Evolutionary conservation across 2,113 vertebrate genomes (phyloP).

Genomic region (Ophiodon elongatus): DNA sequence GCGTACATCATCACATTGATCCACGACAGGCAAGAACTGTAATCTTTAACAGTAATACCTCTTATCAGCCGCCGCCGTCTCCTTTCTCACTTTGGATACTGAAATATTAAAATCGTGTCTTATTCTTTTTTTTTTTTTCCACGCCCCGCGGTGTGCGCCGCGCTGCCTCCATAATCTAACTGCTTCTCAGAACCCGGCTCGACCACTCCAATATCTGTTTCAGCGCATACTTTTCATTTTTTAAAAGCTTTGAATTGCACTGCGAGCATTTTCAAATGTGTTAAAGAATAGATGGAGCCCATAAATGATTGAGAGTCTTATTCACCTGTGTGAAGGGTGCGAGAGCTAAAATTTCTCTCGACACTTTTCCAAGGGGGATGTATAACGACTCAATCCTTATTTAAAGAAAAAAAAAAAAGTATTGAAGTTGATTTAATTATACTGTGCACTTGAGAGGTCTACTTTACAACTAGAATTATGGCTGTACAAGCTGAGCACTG

Average conservation of each 20-base stretch:
- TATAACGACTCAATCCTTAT: conserved; percentile 32
- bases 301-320: conserved; percentile 73
- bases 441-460: conserved; percentile 33
- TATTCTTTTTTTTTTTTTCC: conserved; percentile 69
- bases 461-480: conserved; percentile 34
- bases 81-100: conserved; percentile 74
- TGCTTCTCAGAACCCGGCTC: conserved; percentile 54
- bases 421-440: conserved; percentile 51
- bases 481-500: conserved; percentile 6
- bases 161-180: conserved; percentile 66
- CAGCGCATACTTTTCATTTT: conserved; percentile 76
- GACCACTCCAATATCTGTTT: conserved; percentile 68
- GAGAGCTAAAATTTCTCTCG: conserved; percentile 36
- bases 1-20: conserved; percentile 80
- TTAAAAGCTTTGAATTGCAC: conserved; percentile 66
- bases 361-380: conserved; percentile 36
- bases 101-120: conserved; percentile 86
- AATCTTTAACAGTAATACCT: conserved; percentile 82
- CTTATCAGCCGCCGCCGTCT: conserved; percentile 62
- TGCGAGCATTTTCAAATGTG: conserved; percentile 69
- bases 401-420: conserved; percentile 44
- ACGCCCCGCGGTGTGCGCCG: conserved; percentile 70
- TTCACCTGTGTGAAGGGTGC: conserved; percentile 50
- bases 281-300: conserved; percentile 78
- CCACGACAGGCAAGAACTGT: conserved; percentile 83